Conservation (phyloP, 1,140 invertebrate genomes). For the Sarcophaga peregrina region DNA sequence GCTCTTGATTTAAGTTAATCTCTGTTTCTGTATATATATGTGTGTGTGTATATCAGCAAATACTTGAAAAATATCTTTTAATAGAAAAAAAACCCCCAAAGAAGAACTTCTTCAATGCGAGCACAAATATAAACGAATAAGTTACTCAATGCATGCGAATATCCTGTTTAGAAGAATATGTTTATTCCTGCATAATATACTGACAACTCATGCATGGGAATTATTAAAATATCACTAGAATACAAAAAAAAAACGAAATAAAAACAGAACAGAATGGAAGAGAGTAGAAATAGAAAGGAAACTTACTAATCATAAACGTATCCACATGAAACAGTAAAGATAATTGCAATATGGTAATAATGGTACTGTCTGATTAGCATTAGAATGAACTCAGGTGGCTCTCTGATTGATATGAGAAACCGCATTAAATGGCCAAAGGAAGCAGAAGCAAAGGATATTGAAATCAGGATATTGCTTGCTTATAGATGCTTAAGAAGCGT, state of each 20-base stretch:
- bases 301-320: no score
- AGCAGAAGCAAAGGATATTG: no score
- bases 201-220: constrained; percentile 10
- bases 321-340: no score
- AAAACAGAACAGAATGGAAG: neutral
- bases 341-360: no score
- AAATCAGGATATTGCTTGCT: no score
- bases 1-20: constrained; percentile 1
- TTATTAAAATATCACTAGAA: constrained; percentile 7
- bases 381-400: no score
- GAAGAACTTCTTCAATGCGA: neutral
- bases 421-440: no score
- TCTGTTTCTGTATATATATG: neutral
- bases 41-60: neutral
- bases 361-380: no score
- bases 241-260: neutral
- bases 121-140: neutral
- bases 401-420: no score
- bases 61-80: neutral
- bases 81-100: no score
- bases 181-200: constrained; percentile 16
- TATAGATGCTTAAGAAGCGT: no score
- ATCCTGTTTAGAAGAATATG: neutral
- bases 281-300: no score
- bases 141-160: neutral